Percentiles rank a stretch among this genome's conserved stretches.
Conservation (phyloP, 2,797 vertebrate species). For the Jordanella pulchra region DNA sequence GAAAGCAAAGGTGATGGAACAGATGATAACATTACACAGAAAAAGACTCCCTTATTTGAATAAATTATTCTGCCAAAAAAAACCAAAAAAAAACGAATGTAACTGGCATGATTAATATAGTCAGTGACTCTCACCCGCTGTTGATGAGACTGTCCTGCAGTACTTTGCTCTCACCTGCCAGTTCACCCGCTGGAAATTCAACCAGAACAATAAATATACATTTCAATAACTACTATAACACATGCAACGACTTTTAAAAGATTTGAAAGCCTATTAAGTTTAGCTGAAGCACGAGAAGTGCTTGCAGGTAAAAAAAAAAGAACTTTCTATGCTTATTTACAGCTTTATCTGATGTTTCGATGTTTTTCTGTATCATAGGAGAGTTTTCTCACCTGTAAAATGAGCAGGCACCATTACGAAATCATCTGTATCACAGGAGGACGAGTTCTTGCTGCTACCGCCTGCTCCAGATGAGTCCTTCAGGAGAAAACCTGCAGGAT, state of each 20-base stretch:
- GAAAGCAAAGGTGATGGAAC: not conserved
- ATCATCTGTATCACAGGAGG: slow-evolving; percentile 95
- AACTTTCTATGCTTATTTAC: not conserved
- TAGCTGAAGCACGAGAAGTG: too few relatives aligned
- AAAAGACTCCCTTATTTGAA: not conserved
- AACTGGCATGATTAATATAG: not conserved
- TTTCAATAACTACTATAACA: not conserved
- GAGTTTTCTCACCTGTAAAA: slow-evolving; percentile 84
- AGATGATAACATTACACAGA: slow-evolving; percentile 1
- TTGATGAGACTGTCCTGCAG: slow-evolving; percentile 93
- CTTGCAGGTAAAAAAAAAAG: too few relatives aligned
- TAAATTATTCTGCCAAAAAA: not conserved
- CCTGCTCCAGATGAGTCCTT: slow-evolving; percentile 86
- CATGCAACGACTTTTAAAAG: not conserved
- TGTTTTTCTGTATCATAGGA: not conserved
- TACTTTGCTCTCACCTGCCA: slow-evolving; percentile 87
- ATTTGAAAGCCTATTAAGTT: not conserved
- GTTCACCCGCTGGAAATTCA: slow-evolving; percentile 80
- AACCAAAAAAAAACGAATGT: not conserved
- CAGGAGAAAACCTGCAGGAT: slow-evolving; percentile 85
- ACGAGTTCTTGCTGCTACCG: slow-evolving; percentile 94
- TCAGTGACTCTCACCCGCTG: slow-evolving; percentile 85
- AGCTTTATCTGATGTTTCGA: slow-evolving; percentile 8
- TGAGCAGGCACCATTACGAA: slow-evolving; percentile 97
- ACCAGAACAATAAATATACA: not conserved